These are phyloP conservation scores for Heteractis magnifica DNA, from an alignment of 92 coral and sea anemone genomes.

Conservation along the genomic window DNA sequence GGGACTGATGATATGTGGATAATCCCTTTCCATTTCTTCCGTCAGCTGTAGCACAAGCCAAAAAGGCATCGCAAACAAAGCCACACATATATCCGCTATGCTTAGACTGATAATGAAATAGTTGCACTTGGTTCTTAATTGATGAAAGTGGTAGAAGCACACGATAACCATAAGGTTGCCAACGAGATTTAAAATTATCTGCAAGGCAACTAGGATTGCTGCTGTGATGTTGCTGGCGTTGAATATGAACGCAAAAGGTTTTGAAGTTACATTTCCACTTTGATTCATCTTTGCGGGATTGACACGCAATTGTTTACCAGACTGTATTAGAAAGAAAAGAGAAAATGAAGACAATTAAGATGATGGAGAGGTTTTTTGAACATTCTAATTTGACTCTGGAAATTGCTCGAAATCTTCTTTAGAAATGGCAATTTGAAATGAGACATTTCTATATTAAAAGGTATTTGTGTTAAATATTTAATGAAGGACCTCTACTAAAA, in stretches of 20 bases:
- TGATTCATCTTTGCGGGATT: conserved; percentile 32
- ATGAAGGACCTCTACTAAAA: too few relatives aligned
- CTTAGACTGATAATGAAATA: conserved; percentile 93
- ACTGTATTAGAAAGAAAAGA: not conserved
- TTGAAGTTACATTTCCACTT: conserved; percentile 10
- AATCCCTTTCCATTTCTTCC: conserved; percentile 46
- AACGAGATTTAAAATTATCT: conserved; percentile 66
- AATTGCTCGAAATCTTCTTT: too few relatives aligned
- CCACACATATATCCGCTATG: conserved; percentile 80
- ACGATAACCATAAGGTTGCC: conserved; percentile 83
- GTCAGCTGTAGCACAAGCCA: conserved; percentile 74
- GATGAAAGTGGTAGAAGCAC: conserved; percentile 74
- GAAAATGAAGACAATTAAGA: not conserved
- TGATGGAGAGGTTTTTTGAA: too few relatives aligned
- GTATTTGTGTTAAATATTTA: too few relatives aligned
- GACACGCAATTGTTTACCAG: not conserved
- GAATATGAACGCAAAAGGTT: conserved; percentile 39
- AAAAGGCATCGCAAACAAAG: conserved; percentile 89
- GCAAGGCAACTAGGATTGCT: conserved; percentile 72
- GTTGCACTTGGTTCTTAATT: conserved; percentile 84
- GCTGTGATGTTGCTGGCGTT: conserved; percentile 65
- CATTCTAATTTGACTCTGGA: too few relatives aligned
- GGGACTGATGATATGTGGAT: conserved; percentile 24
- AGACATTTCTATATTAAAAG: too few relatives aligned
- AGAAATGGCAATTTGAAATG: too few relatives aligned